phyloP scores from a whole-genome alignment of 2,113 vertebrate species.

The Peromyscus leucopus region DNA sequence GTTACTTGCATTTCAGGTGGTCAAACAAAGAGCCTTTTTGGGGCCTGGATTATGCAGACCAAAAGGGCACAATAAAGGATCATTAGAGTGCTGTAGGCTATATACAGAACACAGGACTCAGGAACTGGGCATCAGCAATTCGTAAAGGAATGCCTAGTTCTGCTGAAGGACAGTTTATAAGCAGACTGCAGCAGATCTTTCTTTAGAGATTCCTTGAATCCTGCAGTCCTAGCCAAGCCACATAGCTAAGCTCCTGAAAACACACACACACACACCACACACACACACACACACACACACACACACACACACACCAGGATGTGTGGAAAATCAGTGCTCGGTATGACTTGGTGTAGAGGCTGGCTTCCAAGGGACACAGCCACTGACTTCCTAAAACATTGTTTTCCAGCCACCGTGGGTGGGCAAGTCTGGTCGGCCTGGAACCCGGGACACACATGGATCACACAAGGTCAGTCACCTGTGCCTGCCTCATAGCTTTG shows the following conservation, averaged over 20 bases:
- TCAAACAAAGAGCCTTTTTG: conserved; percentile 40
- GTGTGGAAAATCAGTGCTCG: not conserved
- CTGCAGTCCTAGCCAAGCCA: not conserved
- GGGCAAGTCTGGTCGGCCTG: not conserved
- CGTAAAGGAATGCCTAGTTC: not conserved
- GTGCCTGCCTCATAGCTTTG: not conserved
- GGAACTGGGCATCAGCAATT: not conserved
- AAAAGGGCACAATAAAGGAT: not conserved
- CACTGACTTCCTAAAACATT: not conserved
- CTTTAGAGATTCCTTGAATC: not conserved
- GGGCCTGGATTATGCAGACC: not conserved
- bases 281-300: too few relatives aligned
- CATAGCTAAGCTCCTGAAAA: not conserved
- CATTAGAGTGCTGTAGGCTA: not conserved
- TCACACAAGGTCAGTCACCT: not conserved
- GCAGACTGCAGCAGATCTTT: not conserved
- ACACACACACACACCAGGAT: not conserved
- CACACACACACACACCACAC: too few relatives aligned
- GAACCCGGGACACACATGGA: not conserved
- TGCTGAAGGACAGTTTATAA: not conserved
- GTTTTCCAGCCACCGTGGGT: not conserved
- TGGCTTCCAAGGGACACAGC: not conserved
- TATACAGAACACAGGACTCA: not conserved
- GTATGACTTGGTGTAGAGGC: not conserved
- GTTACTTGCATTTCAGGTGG: conserved; percentile 14